Percentiles rank a stretch among this genome's conserved stretches.
These are phyloP conservation scores for Callospermophilus lateralis DNA, from an alignment of 2,113 vertebrate genomes.

Conservation along the genomic window DNA sequence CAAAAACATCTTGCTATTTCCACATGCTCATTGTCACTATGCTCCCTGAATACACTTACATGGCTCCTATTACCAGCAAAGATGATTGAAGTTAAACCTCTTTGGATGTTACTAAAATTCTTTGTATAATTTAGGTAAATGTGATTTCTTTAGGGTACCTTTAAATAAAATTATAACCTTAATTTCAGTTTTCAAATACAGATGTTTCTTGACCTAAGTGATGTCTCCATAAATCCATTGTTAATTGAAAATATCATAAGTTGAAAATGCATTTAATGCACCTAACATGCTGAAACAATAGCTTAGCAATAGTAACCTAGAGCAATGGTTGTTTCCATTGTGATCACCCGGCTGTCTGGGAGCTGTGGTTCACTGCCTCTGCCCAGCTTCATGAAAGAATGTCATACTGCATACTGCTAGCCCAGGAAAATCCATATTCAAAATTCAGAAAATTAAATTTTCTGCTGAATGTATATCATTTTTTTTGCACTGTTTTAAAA, in stretches of 20 bases:
- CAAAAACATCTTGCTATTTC: background rate
- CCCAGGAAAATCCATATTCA: background rate
- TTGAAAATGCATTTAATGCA: background rate
- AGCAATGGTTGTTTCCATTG: background rate
- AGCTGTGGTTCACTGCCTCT: background rate
- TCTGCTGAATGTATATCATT: background rate
- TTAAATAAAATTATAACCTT: slow-evolving; percentile 44
- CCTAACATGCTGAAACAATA: background rate
- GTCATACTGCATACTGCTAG: background rate
- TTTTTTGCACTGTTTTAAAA: too few species aligned
- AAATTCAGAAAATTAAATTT: background rate
- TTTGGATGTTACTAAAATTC: background rate
- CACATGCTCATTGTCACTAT: background rate
- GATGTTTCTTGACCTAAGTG: background rate
- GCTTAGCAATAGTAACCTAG: background rate
- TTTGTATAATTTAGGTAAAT: background rate
- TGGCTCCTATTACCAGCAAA: background rate
- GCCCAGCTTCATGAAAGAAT: background rate
- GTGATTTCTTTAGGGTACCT: background rate
- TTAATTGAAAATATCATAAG: too few species aligned
- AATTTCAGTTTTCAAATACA: background rate
- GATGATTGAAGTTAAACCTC: background rate
- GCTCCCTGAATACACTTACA: background rate
- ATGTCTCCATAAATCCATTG: background rate
- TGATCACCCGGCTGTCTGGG: background rate